Percentiles rank a stretch among this genome's conserved stretches.
These are phyloP conservation scores for Stegana nigrithorax DNA, from an alignment of 2,888 invertebrate genomes.

Conservation along the genomic window DNA sequence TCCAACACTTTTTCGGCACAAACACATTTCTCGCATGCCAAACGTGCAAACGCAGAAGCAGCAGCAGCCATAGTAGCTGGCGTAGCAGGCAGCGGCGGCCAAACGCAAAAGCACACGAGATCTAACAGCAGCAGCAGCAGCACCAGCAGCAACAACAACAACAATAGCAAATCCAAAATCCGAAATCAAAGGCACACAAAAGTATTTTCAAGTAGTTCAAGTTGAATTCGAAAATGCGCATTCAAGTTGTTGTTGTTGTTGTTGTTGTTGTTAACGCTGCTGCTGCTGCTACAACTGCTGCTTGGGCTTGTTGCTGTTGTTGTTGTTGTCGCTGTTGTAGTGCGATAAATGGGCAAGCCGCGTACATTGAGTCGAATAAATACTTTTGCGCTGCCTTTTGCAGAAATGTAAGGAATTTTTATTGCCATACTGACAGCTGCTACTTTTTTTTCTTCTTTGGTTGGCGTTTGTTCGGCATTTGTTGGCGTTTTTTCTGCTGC, in stretches of 20 bases:
- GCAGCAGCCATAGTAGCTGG: too few species aligned
- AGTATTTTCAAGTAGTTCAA: slow-evolving; percentile 9
- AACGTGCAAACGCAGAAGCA: slow-evolving; percentile 1
- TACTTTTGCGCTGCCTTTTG: slow-evolving; percentile 23
- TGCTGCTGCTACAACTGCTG: too few species aligned
- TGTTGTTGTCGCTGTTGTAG: not conserved
- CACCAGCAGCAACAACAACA: too few species aligned
- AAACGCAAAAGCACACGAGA: too few species aligned
- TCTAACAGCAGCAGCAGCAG: too few species aligned
- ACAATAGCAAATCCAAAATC: too few species aligned
- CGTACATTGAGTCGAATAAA: not conserved
- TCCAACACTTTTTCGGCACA: not conserved
- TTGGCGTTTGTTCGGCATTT: not conserved
- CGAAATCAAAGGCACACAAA: slow-evolving; percentile 13
- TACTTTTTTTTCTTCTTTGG: not conserved
- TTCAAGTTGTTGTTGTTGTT: slow-evolving; percentile 4
- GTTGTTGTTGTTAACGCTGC: too few species aligned
- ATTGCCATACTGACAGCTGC: slow-evolving; percentile 37
- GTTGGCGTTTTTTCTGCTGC: slow-evolving; percentile 7
- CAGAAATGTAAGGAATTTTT: slow-evolving; percentile 39
- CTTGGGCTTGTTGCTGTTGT: not conserved
- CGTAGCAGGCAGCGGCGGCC: too few species aligned
- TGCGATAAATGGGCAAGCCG: not conserved
- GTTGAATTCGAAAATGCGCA: slow-evolving; percentile 7
- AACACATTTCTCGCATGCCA: slow-evolving; percentile 18